Conservation (phyloP, 1,140 invertebrate species). For the Scaptomyza graminum region DNA sequence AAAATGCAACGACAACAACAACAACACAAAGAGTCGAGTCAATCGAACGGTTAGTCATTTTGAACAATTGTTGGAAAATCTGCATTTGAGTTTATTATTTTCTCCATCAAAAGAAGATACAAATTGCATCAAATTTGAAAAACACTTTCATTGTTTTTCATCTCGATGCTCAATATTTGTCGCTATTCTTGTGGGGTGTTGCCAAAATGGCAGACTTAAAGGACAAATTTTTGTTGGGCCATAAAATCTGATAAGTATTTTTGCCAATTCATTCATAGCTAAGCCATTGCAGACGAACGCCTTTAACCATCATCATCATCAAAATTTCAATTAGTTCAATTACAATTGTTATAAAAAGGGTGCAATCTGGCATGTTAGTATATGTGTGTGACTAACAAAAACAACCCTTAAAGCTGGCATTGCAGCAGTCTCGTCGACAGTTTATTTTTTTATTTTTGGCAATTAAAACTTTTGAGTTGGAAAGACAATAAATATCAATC, state of each 20-base stretch:
- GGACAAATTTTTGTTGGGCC: background rate
- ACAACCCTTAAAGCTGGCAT: slow-evolving; percentile 51
- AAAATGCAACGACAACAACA: slow-evolving; percentile 55
- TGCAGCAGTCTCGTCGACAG: background rate
- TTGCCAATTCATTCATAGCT: slow-evolving; percentile 24
- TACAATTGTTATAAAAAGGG: slow-evolving; percentile 44
- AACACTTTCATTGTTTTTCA: slow-evolving; percentile 4
- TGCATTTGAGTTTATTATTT: slow-evolving; percentile 1
- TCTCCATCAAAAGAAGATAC: slow-evolving; percentile 27
- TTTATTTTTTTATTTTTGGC: slow-evolving; percentile 49
- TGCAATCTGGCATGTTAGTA: slow-evolving; percentile 14
- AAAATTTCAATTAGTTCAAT: slow-evolving; percentile 76
- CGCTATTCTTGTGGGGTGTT: too few species aligned
- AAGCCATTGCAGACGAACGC: slow-evolving; percentile 21
- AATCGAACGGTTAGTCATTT: slow-evolving; percentile 27
- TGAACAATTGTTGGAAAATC: slow-evolving; percentile 5
- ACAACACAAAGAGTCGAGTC: slow-evolving; percentile 25
- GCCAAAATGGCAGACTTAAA: background rate
- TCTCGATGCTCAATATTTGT: too few species aligned
- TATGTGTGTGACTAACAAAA: slow-evolving; percentile 6
- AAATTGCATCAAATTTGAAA: slow-evolving; percentile 48
- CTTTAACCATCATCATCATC: slow-evolving; percentile 3
- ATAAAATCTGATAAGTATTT: slow-evolving; percentile 4
- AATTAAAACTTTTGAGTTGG: slow-evolving; percentile 68
- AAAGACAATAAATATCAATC: slow-evolving; percentile 79